A percentile compares a stretch with the other conserved stretches of the same genome.
These are phyloP conservation scores for Alligator mississippiensis DNA, from an alignment of 2,113 vertebrate genomes.

Conservation along the genomic window DNA sequence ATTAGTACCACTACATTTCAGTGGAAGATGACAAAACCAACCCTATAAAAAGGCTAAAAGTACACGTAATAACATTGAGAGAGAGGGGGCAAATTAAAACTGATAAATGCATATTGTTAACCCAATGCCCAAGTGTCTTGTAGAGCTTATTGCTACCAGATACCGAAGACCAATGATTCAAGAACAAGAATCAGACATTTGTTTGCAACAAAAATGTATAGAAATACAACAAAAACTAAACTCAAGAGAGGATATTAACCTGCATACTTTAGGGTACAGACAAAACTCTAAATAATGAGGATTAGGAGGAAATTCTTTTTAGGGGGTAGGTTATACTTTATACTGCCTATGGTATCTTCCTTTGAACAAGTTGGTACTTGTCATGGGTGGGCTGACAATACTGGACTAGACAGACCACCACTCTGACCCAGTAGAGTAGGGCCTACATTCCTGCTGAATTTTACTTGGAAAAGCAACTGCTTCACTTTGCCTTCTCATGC, in stretches of 20 bases:
- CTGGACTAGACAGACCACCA: not conserved
- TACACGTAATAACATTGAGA: not conserved
- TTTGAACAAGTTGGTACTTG: not conserved
- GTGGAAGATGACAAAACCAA: not conserved
- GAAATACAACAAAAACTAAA: not conserved
- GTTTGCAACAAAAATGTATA: not conserved
- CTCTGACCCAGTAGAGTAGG: not conserved
- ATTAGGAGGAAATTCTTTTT: not conserved
- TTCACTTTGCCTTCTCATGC: not conserved
- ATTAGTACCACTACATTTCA: not conserved
- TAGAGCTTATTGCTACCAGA: not conserved
- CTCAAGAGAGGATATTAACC: not conserved
- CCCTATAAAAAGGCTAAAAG: not conserved
- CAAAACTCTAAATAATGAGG: not conserved
- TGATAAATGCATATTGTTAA: not conserved
- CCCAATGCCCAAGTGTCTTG: not conserved
- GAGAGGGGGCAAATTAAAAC: conserved; percentile 5
- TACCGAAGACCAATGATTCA: not conserved
- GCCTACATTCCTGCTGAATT: not conserved
- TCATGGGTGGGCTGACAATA: not conserved
- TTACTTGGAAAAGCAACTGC: not conserved
- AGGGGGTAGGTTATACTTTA: not conserved
- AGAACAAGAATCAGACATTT: not conserved
- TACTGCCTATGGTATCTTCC: not conserved
- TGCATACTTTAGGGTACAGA: not conserved